Evolutionary conservation across 2,888 invertebrate species (phyloP).

Genomic region (Brachyopa scutellaris): DNA sequence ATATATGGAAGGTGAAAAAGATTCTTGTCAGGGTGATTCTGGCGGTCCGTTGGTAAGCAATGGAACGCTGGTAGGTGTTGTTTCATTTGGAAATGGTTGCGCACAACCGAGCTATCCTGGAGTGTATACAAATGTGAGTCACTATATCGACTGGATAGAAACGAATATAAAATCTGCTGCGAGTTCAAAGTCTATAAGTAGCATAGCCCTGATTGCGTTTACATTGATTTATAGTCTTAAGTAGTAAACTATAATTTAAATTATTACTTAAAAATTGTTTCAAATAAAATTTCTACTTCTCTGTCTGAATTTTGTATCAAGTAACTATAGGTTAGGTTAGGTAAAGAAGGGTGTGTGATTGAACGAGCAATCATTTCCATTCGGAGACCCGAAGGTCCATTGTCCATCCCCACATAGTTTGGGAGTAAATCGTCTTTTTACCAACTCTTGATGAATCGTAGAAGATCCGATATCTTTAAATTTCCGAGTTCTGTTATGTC

Average conservation of each 20-base stretch:
- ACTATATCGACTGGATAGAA: slow-evolving; percentile 75
- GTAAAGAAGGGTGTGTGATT: too few species aligned
- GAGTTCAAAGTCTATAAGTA: neutral
- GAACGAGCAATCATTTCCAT: too few species aligned
- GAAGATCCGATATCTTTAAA: too few species aligned
- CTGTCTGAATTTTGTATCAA: too few species aligned
- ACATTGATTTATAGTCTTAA: neutral
- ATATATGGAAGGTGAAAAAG: slow-evolving; percentile 88
- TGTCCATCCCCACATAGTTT: too few species aligned
- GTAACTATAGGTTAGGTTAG: too few species aligned
- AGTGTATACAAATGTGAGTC: slow-evolving; percentile 87
- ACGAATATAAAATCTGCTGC: slow-evolving; percentile 19
- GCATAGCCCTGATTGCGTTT: neutral
- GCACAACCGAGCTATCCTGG: slow-evolving; percentile 88
- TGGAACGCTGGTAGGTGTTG: slow-evolving; percentile 88
- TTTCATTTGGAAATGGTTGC: slow-evolving; percentile 92
- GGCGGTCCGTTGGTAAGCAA: slow-evolving; percentile 89
- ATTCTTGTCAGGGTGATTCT: slow-evolving; percentile 92
- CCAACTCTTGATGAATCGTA: too few species aligned
- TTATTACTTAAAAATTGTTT: too few species aligned
- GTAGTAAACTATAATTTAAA: neutral
- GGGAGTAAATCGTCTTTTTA: too few species aligned
- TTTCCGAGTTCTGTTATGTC: too few species aligned
- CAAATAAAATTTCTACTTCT: too few species aligned
- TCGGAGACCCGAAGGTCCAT: too few species aligned